Evolutionary conservation across 2,113 vertebrate genomes (phyloP).

Genomic region (Ginglymostoma cirratum): DNA sequence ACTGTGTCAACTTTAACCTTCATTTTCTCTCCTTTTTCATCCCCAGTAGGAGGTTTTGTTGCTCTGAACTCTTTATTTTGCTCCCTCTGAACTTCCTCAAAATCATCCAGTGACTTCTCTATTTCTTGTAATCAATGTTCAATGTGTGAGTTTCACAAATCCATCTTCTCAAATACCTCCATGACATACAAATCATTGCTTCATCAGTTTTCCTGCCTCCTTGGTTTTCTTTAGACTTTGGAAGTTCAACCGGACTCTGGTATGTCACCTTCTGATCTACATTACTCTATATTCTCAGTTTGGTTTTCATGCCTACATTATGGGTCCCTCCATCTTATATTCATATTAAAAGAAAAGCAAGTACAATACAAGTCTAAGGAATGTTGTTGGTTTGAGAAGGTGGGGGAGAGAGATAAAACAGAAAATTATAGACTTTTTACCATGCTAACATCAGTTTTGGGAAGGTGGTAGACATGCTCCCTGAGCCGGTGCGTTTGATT

Average conservation of each 20-base stretch:
- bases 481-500: too few relatives aligned
- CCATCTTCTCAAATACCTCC: neutral
- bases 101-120: neutral
- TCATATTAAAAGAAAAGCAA: neutral
- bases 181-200: neutral
- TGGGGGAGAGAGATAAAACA: neutral
- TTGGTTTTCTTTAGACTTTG: neutral
- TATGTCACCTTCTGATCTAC: neutral
- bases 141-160: neutral
- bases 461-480: neutral
- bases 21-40: neutral
- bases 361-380: neutral
- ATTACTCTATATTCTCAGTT: neutral
- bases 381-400: neutral
- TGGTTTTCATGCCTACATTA: neutral
- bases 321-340: neutral
- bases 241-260: neutral
- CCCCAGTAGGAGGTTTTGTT: neutral
- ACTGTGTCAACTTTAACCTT: neutral
- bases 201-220: neutral
- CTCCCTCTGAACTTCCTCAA: neutral
- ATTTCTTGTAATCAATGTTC: neutral
- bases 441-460: neutral
- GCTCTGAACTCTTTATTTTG: neutral
- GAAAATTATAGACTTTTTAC: neutral